Base-by-base conservation (phyloP, 2,113 vertebrate genomes). In the Anoura caudifer region DNA sequence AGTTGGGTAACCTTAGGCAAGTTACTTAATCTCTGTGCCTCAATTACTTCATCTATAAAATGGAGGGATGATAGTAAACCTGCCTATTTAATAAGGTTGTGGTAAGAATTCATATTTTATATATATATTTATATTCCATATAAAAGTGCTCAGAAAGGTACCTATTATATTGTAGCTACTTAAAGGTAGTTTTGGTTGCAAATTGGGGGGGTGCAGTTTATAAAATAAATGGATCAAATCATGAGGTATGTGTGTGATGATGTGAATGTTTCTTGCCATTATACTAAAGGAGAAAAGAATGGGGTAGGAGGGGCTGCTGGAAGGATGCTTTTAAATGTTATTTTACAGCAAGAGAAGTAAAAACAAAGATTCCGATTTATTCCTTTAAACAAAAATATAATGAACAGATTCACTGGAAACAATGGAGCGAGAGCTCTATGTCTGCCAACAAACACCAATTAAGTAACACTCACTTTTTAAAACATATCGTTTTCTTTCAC, bases 321-420 rank as follows among this genome's bases (percentile, higher is more conserved):
- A 65, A 41, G 31, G 16, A 63, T 73, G n/a, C 22, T 65, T 88
- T 95, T 59, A 88, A 86, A 38, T 47, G 28, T 85, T 82, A 65
- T 17, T 67, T 93, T 95, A 75, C 0, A 86, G 56, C 33, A 92
- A 80, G 33, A 65, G 15, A 94, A 93, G 70, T 92, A 90, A 87
- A 95, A 83, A 59, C 36, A 90, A 87, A 80, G 33, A 70, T 9
- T 73, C 52, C 77, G 80, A 90, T 16, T 95, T 82, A 87, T 20
- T 75, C 45, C 52, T 83, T 73, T 73, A 24, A 54, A 52, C n/a
- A 97, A 94, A 95, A 92, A 90, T 67, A 79, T 26, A 93, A 80
- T 22, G 28, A 80, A 90, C 79, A 96, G 75, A 87, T 38, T 43
- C 45, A 92, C 16, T 59, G 43, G 17, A 85, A 83, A 90, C 9